Conservation (phyloP, 1,140 invertebrate genomes). For the Cherax destructor region DNA sequence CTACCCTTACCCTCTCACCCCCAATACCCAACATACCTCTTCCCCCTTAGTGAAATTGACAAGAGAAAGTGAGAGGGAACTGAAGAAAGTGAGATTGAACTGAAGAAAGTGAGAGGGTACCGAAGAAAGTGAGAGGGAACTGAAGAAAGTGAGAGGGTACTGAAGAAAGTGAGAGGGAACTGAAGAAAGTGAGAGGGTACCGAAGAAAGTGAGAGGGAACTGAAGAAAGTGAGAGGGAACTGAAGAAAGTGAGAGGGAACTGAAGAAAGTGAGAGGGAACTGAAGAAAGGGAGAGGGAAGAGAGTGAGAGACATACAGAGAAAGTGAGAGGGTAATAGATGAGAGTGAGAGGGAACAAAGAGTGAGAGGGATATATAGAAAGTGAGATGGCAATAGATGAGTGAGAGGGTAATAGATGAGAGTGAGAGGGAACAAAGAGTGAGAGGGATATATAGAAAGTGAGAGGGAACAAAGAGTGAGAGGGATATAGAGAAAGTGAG, state of each 20-base stretch:
- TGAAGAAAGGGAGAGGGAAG: not conserved
- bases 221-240: not conserved
- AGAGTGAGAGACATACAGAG: too few species aligned
- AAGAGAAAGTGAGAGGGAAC: not conserved
- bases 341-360: not conserved
- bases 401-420: conserved; percentile 1
- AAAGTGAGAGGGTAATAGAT: too few species aligned
- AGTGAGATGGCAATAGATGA: not conserved
- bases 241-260: not conserved
- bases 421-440: not conserved
- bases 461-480: not conserved
- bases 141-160: too few species aligned
- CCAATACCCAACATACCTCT: too few species aligned
- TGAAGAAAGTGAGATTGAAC: not conserved
- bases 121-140: not conserved
- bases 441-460: not conserved
- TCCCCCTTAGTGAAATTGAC: too few species aligned
- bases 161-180: too few species aligned
- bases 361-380: too few species aligned
- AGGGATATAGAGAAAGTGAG: not conserved
- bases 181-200: not conserved
- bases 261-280: not conserved
- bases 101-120: too few species aligned
- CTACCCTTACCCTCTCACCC: too few species aligned
- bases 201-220: too few species aligned